A percentile compares a stretch with the other conserved stretches of the same genome.
Evolutionary conservation across 2,888 invertebrate species (phyloP).

Genomic region (Apodemia hepburni): DNA sequence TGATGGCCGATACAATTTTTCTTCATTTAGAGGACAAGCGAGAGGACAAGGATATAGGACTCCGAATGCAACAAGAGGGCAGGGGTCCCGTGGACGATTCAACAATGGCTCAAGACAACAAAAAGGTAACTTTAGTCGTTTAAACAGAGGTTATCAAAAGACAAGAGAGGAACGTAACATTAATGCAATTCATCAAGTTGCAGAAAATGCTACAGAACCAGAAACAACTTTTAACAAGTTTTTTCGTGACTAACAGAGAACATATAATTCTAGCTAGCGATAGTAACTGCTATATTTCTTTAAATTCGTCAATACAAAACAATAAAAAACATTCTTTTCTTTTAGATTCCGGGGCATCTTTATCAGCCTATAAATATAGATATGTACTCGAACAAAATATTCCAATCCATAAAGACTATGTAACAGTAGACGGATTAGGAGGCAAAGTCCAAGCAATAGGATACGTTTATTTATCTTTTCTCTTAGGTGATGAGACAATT

Average conservation of each 20-base stretch:
- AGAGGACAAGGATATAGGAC: no score
- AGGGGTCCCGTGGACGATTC: no score
- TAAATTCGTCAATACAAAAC: background rate
- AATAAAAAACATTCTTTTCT: background rate
- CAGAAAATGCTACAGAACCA: background rate
- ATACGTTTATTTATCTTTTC: background rate
- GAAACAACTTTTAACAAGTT: background rate
- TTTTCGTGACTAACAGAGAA: conserved; percentile 1
- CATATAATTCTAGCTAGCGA: background rate
- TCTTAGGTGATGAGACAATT: no score
- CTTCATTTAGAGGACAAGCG: no score
- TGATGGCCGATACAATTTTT: no score
- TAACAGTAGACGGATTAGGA: background rate
- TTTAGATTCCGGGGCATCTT: background rate
- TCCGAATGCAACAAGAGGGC: no score
- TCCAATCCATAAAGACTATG: background rate
- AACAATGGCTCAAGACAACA: no score
- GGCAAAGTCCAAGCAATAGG: conserved; percentile 2
- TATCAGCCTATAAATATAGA: conserved; percentile 2
- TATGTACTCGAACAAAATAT: background rate
- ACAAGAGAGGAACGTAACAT: background rate
- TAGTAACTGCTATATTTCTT: background rate
- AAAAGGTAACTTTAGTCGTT: no score
- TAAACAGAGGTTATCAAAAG: background rate
- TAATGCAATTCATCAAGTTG: background rate